Evolutionary conservation across 2,888 invertebrate genomes (phyloP).

Genomic region (Alentia gelatinosa): DNA sequence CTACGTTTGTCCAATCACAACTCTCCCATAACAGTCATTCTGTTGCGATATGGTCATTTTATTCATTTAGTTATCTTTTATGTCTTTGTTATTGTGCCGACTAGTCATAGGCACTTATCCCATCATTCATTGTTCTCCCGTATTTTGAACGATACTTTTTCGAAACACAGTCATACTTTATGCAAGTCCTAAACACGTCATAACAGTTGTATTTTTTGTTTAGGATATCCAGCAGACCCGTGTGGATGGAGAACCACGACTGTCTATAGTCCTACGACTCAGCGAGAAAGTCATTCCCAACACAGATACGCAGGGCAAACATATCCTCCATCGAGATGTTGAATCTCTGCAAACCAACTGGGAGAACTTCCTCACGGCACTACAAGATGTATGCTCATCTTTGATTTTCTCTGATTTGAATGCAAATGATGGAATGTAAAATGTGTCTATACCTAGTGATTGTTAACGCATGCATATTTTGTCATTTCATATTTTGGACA

Average conservation of each 20-base stretch:
- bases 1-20: too few species aligned
- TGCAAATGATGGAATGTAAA: too few species aligned
- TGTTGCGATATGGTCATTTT: neutral
- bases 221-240: slow-evolving; percentile 88
- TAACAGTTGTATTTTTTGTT: slow-evolving; percentile 58
- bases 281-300: slow-evolving; percentile 89
- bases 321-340: slow-evolving; percentile 73
- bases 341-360: slow-evolving; percentile 75
- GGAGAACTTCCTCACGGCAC: slow-evolving; percentile 74
- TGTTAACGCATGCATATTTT: too few species aligned
- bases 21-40: too few species aligned
- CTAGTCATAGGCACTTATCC: too few species aligned
- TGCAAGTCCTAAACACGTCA: neutral
- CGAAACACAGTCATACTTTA: neutral
- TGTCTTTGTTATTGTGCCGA: neutral
- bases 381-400: slow-evolving; percentile 71
- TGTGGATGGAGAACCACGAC: slow-evolving; percentile 89
- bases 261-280: slow-evolving; percentile 89
- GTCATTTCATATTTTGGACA: too few species aligned
- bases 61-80: neutral
- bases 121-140: too few species aligned
- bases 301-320: slow-evolving; percentile 77
- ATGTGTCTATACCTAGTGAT: too few species aligned
- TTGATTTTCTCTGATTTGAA: neutral
- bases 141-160: neutral